phyloP scores from a whole-genome alignment of 2,113 vertebrate genomes.

The Chaetodon auriga region DNA sequence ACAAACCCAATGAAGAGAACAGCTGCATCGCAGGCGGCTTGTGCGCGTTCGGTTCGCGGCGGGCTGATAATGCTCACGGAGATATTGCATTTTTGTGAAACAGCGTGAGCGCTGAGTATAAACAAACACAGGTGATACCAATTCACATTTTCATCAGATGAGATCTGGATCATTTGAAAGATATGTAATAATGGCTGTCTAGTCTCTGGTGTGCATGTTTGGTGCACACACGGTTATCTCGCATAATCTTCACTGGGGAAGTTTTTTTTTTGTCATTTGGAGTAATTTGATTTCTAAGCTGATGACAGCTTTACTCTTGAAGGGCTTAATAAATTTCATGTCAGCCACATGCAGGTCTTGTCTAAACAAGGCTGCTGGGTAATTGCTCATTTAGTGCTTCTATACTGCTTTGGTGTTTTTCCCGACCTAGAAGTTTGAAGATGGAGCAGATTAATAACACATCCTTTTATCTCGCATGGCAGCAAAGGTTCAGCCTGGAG shows the following conservation, averaged over 20 bases:
- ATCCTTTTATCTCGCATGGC: constrained; percentile 54
- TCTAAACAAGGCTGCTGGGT: constrained; percentile 62
- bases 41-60: background rate
- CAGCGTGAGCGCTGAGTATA: constrained; percentile 29
- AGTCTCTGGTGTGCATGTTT: constrained; percentile 21
- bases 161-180: constrained; percentile 14
- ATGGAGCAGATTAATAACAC: constrained; percentile 57
- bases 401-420: constrained; percentile 39
- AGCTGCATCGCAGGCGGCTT: constrained; percentile 32
- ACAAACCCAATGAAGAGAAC: constrained; percentile 38
- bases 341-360: constrained; percentile 56
- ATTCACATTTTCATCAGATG: constrained; percentile 26
- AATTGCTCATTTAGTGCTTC: constrained; percentile 59
- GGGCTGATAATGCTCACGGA: background rate
- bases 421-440: constrained; percentile 38
- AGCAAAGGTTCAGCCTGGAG: constrained; percentile 54
- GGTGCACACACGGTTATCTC: constrained; percentile 36
- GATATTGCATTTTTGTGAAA: constrained; percentile 14
- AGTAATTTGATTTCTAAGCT: constrained; percentile 55
- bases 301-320: constrained; percentile 67
- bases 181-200: constrained; percentile 23
- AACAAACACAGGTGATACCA: constrained; percentile 56
- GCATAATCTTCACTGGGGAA: constrained; percentile 13
- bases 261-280: constrained; percentile 14
- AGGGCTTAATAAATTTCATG: constrained; percentile 49